phyloP scores from a whole-genome alignment of 1,140 invertebrate species.

The Nomia melanderi region DNA sequence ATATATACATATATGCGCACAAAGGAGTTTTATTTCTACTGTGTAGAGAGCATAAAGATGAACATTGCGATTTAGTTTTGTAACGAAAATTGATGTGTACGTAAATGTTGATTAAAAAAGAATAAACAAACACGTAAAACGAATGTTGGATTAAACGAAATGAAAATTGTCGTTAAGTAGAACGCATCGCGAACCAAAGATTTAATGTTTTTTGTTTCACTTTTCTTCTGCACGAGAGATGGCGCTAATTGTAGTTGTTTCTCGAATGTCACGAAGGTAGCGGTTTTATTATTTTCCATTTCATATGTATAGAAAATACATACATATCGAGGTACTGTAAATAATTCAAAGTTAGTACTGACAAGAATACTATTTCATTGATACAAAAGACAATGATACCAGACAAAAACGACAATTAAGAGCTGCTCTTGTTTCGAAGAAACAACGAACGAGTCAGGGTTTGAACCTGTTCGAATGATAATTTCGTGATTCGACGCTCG shows the following conservation, averaged over 20 bases:
- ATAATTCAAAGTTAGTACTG: not conserved
- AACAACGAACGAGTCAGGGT: not conserved
- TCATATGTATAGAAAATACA: not conserved
- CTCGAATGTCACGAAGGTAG: conserved; percentile 15
- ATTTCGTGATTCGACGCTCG: not conserved
- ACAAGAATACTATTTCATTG: not conserved
- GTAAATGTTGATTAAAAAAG: too few species aligned
- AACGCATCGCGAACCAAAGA: too few species aligned
- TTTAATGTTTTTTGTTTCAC: too few species aligned
- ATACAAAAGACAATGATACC: not conserved
- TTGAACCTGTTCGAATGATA: not conserved
- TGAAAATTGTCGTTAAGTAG: too few species aligned
- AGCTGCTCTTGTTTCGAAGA: not conserved
- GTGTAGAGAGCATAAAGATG: too few species aligned
- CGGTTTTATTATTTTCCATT: conserved; percentile 17
- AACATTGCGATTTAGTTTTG: too few species aligned
- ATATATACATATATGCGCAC: too few species aligned
- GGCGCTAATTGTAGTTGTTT: not conserved
- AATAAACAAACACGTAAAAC: too few species aligned
- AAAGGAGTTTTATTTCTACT: too few species aligned
- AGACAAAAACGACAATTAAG: not conserved
- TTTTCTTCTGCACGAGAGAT: not conserved
- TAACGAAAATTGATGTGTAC: too few species aligned
- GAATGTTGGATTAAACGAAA: too few species aligned
- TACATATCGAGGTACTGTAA: not conserved